Percentiles rank a stretch among this genome's conserved stretches.
These are phyloP conservation scores for Lepilemur ruficaudatus DNA, from an alignment of 2,797 vertebrate genomes.

Conservation along the genomic window DNA sequence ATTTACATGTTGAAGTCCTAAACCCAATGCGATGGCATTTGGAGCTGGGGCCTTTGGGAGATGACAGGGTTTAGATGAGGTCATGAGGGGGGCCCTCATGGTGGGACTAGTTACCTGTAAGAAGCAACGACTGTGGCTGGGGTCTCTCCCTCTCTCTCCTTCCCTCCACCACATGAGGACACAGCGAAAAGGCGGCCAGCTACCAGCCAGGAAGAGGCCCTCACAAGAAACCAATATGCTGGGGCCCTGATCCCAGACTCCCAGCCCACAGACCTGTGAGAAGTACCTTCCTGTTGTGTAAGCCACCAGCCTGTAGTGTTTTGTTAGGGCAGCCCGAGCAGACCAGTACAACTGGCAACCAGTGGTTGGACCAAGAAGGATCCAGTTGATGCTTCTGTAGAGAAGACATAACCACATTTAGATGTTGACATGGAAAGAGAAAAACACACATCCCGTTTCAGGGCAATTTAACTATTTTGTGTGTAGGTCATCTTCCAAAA, in stretches of 20 bases:
- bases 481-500: neutral
- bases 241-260: neutral
- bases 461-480: neutral
- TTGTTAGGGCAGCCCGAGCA: neutral
- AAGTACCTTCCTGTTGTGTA: neutral
- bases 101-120: neutral
- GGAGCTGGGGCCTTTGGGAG: neutral
- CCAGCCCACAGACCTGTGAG: too few relatives aligned
- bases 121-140: neutral
- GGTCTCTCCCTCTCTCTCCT: too few relatives aligned
- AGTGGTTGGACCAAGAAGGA: neutral
- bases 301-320: accelerated
- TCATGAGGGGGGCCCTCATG: accelerated
- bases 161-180: accelerated
- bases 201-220: neutral
- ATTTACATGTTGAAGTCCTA: too few relatives aligned
- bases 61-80: neutral
- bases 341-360: accelerated
- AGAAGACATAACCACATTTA: neutral
- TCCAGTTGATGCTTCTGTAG: accelerated
- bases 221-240: neutral
- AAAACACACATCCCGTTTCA: neutral
- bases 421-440: neutral
- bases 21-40: accelerated
- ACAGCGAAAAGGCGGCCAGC: too few relatives aligned